phyloP scores from a whole-genome alignment of 2,113 vertebrate species.

The Mormoops blainvillei region DNA sequence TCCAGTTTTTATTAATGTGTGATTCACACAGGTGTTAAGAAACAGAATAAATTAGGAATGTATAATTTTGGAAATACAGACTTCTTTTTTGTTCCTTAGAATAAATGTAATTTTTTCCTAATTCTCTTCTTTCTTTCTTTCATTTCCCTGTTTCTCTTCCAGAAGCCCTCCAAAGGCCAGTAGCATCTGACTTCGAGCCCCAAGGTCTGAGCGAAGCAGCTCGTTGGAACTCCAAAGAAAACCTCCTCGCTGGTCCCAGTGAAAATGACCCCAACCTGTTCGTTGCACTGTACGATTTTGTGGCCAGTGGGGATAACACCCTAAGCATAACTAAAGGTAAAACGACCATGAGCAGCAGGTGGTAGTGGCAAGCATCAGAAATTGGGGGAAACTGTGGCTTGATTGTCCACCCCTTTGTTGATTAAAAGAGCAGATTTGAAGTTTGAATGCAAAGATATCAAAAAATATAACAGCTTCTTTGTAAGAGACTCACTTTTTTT shows the following conservation, averaged over 20 bases:
- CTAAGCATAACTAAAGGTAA: slow-evolving; percentile 99
- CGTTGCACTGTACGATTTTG: slow-evolving; percentile 98
- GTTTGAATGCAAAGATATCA: background rate
- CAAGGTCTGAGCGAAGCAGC: slow-evolving; percentile 94
- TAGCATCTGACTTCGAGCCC: slow-evolving; percentile 90
- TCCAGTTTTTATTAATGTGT: accelerated
- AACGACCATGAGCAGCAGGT: background rate
- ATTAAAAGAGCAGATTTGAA: background rate
- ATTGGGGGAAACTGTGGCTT: background rate
- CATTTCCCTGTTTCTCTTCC: background rate
- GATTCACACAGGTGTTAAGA: slow-evolving; percentile 3
- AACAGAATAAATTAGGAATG: slow-evolving; percentile 22
- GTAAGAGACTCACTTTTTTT: background rate
- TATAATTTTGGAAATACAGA: background rate
- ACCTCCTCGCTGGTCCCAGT: slow-evolving; percentile 94
- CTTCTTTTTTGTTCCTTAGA: slow-evolving; percentile 38
- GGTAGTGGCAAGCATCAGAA: background rate
- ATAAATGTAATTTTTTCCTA: slow-evolving; percentile 7
- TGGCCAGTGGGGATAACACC: slow-evolving; percentile 98
- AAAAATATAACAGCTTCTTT: background rate
- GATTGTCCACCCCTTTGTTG: background rate
- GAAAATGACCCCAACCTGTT: slow-evolving; percentile 99
- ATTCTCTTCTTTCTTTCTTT: slow-evolving; percentile 28
- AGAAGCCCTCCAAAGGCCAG: slow-evolving; percentile 97
- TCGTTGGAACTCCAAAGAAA: slow-evolving; percentile 99